Evolutionary conservation across 2,888 invertebrate genomes (phyloP), one percentile per base, ranked within the genome.

Genomic region (Conistra vaccinii): DNA sequence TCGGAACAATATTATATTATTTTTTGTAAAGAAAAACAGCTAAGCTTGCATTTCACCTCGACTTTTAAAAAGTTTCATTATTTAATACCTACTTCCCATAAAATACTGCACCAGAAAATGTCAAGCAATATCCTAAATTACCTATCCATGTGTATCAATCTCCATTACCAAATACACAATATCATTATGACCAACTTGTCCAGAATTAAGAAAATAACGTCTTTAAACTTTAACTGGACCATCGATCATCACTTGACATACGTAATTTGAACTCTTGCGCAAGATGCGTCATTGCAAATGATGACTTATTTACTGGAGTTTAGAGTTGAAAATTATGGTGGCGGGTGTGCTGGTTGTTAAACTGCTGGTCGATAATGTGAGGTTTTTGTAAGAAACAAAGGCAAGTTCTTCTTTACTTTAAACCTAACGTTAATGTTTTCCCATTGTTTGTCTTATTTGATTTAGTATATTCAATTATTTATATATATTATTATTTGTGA

Each of bases 161-260:
- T 71, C 10, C 39, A 83, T 83, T 69, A 66, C n/a, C 48, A 39
- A 63, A 79, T 63, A 51, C 48, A 53, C 51, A 65, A 74, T 35
- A 68, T 76, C 29, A 79, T 74, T 80, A 80, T 35, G 35, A 23
- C 51, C 14, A 62, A 58, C 55, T 51, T 68, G n/a, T 51, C 14
- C 12, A 55, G 17, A 62, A 76, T 71, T 60, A 67, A 20, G 62
- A 48, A 65, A 75, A 86, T 83, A 68, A 62, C 32, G 58, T 58
- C 70, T 80, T 63, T 14, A 58, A 57, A 77, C 65, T 69, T 51
- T 60, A 65, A 32, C 1, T 12, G 12, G 35, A 42, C 60, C 69
- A 87, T 86, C 81, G 35, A 86, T 84, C 85, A 76, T 65, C 35
- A 17, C 23, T 58, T 80, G 84, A 71, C 73, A 71, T 35, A 45